Evolutionary conservation across 2,113 vertebrate genomes (phyloP).

Genomic region (Atractosteus spatula): DNA sequence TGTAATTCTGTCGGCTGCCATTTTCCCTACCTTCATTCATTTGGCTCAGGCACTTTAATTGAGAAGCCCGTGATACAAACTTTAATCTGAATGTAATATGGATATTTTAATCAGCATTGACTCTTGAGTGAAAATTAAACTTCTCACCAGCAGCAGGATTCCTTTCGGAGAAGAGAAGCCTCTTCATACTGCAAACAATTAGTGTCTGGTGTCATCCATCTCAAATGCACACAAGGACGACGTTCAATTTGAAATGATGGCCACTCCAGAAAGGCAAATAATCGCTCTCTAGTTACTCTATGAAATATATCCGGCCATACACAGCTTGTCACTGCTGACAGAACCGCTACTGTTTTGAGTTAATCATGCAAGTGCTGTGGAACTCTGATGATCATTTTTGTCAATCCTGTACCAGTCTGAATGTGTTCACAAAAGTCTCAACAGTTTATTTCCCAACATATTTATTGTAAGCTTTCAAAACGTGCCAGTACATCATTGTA

Average conservation of each 20-base stretch:
- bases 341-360: slow-evolving; percentile 1
- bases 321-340: slow-evolving; percentile 43
- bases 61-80: slow-evolving; percentile 47
- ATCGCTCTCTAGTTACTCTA: background rate
- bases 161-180: slow-evolving; percentile 26
- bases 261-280: slow-evolving; percentile 35
- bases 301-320: slow-evolving; percentile 48
- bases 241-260: slow-evolving; percentile 43
- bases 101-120: slow-evolving; percentile 67
- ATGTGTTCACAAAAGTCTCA: background rate
- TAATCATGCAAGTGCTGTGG: too few relatives aligned
- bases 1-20: slow-evolving; percentile 58
- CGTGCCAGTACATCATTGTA: too few relatives aligned
- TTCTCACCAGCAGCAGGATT: slow-evolving; percentile 39
- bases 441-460: background rate
- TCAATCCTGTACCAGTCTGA: background rate
- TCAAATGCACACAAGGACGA: slow-evolving; percentile 42
- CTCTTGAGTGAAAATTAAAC: slow-evolving; percentile 42
- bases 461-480: too few relatives aligned
- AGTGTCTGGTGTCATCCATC: slow-evolving; percentile 41
- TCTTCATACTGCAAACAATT: slow-evolving; percentile 11
- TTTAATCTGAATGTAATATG: slow-evolving; percentile 62
- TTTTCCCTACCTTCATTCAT: slow-evolving; percentile 52
- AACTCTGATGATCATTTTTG: slow-evolving; percentile 6
- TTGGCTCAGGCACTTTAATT: slow-evolving; percentile 53